These are phyloP conservation scores for Aleiodes alternator DNA, from an alignment of 2,888 invertebrate genomes.

Conservation along the genomic window DNA sequence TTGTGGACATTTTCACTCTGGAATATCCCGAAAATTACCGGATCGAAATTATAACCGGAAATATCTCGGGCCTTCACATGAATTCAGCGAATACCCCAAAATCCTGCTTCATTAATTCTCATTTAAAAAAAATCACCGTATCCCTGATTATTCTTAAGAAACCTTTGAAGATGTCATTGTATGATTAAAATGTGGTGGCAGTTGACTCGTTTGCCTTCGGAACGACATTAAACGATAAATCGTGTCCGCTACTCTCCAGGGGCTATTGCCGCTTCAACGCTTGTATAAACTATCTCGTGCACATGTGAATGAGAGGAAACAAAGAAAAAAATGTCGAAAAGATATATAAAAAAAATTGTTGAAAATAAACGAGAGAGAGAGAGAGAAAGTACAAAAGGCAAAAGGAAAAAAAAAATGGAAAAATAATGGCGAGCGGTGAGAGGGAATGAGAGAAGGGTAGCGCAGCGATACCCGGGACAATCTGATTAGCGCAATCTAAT, in stretches of 20 bases:
- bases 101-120: constrained; percentile 15
- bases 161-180: constrained; percentile 28
- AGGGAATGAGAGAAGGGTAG: constrained; percentile 48
- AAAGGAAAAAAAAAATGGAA: constrained; percentile 37
- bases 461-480: constrained; percentile 70
- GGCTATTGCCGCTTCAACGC: constrained; percentile 38
- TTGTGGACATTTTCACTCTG: background rate
- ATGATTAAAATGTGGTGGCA: constrained; percentile 33
- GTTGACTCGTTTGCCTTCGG: constrained; percentile 38
- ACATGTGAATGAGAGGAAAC: constrained; percentile 48
- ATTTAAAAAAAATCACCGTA: background rate
- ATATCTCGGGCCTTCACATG: constrained; percentile 22
- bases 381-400: constrained; percentile 30
- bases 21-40: background rate
- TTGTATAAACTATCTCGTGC: constrained; percentile 49
- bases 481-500: constrained; percentile 75
- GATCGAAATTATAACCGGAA: background rate
- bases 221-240: constrained; percentile 37
- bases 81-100: background rate
- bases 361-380: background rate
- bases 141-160: too few species aligned
- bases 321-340: constrained; percentile 43
- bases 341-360: constrained; percentile 21
- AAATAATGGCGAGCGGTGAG: constrained; percentile 47
- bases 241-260: constrained; percentile 44